A percentile compares a stretch with the other conserved stretches of the same genome.
Conservation (phyloP, 2,888 invertebrate genomes). For the Euzophera pinguis region DNA sequence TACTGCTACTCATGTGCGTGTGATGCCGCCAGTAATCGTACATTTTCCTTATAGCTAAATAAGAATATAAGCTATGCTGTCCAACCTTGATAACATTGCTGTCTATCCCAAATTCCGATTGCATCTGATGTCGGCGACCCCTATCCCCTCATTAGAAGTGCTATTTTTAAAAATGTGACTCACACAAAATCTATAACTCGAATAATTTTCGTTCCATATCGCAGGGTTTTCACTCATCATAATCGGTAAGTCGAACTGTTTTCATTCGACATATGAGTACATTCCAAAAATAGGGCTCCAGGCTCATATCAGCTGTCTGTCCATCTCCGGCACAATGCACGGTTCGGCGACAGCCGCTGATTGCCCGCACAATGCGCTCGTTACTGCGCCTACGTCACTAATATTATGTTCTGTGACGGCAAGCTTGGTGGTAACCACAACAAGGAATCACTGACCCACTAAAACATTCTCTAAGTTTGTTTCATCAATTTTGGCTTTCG, state of each 20-base stretch:
- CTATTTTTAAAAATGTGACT: no score
- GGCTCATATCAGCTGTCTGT: background rate
- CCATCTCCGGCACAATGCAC: background rate
- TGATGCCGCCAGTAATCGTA: no score
- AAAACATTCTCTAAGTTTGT: background rate
- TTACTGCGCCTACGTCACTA: conserved; percentile 14
- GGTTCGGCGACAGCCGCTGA: conserved; percentile 23
- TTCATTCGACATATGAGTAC: no score
- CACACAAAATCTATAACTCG: no score
- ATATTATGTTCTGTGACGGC: background rate
- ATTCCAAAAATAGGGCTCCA: no score
- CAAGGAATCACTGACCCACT: background rate
- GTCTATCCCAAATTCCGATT: background rate
- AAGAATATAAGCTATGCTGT: no score
- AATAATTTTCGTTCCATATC: no score
- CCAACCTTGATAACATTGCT: background rate
- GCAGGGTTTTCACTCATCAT: no score
- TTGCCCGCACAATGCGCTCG: conserved; percentile 34
- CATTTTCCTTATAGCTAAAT: no score
- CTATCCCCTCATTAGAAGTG: background rate
- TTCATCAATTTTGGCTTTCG: background rate
- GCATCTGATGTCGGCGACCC: background rate
- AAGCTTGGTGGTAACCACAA: background rate
- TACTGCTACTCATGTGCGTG: background rate
- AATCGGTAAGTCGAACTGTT: no score